Conservation (phyloP, 1,140 invertebrate species). For the Drosophila dunni region DNA sequence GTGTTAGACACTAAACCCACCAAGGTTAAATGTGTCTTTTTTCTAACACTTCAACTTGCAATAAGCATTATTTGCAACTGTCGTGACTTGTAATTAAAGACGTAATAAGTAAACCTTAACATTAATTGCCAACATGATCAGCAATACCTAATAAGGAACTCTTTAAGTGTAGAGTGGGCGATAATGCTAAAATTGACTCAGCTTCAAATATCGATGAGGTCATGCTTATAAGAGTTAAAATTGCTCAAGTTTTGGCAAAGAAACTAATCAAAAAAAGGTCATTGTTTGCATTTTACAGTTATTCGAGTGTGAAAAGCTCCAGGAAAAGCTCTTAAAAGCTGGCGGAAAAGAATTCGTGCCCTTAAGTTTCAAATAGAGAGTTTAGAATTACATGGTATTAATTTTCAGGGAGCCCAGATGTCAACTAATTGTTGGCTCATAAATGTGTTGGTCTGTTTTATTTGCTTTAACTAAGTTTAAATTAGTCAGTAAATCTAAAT, state of each 20-base stretch:
- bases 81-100: background rate
- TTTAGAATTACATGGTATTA: background rate
- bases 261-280: background rate
- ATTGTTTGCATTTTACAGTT: background rate
- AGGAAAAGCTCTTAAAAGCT: background rate
- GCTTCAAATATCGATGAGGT: slow-evolving; percentile 34
- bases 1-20: slow-evolving; percentile 7
- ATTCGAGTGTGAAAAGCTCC: background rate
- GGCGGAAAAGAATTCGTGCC: background rate
- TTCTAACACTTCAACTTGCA: slow-evolving; percentile 25
- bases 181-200: slow-evolving; percentile 19
- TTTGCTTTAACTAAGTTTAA: too few species aligned
- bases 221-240: slow-evolving; percentile 11
- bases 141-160: slow-evolving; percentile 19
- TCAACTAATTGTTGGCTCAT: too few species aligned
- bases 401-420: too few species aligned
- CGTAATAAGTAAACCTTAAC: background rate
- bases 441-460: too few species aligned
- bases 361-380: background rate
- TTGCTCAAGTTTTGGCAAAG: slow-evolving; percentile 2
- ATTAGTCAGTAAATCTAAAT: background rate
- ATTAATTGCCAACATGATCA: slow-evolving; percentile 1
- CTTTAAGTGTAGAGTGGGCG: slow-evolving; percentile 14
- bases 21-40: slow-evolving; percentile 28
- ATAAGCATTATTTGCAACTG: background rate